Evolutionary conservation across 2,888 invertebrate species (phyloP), one percentile per base, ranked within the genome.

Genomic region (Eumacrocentrus americanus): DNA sequence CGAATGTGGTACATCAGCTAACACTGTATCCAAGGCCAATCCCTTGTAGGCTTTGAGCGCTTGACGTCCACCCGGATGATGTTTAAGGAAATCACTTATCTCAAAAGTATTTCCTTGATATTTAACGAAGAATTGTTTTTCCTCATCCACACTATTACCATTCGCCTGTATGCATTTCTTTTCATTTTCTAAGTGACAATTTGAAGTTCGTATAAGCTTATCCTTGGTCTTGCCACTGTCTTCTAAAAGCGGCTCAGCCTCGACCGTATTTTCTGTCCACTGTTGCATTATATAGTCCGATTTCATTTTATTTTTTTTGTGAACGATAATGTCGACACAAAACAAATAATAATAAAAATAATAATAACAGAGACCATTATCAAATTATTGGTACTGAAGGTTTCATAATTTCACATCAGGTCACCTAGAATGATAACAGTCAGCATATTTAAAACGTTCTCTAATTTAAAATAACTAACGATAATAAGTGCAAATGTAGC

Each of bases 61-160:
- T 69, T 87, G 88, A 0, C 85, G 76, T 0, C 92, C 91, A 0
- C 91, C 92, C 0, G 92, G 92, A 77, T 92, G 91, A 69, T 90
- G 88, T 53, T 84, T 84, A 52, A 90, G 70, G 72, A 92, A 91
- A 34, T 82, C 78, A 47, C 84, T 81, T 55, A 92, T 82, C 73
- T 92, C 87, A 79, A 91, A 91, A 50, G 78, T 79, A 35, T 84
- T 81, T 6, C 78, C 78, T 6, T 73, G 70, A 72, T 83, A 81
- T 18, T 74, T 78, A 2, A 84, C 81, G 9, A 79, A 66, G 67
- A 84, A 83, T 11, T 76, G 61, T 16, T 69, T 67, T 16, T 48
- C 22, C 5, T 57, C 12, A 29, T n/a, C n/a, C n/a, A 11, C 11
- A 34, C 18, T 35, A 18, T 16, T 29, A n/a, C 34, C 14, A 56